phyloP scores from a whole-genome alignment of 2,113 vertebrate species.

The Urocynchramus pylzowi region DNA sequence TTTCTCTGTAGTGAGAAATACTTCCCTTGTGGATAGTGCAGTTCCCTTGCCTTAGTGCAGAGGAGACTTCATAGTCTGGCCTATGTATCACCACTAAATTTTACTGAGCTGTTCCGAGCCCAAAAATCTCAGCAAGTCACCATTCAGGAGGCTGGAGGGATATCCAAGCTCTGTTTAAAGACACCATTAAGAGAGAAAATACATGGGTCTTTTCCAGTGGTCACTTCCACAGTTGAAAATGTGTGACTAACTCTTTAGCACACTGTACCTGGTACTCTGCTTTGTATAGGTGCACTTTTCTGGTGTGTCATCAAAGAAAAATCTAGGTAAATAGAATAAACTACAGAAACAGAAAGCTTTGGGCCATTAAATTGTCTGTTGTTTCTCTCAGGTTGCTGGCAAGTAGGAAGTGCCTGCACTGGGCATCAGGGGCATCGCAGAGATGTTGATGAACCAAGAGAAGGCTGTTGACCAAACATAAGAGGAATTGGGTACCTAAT shows the following conservation, averaged over 20 bases:
- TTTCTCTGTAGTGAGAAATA: not conserved
- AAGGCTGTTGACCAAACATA: not conserved
- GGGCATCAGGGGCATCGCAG: not conserved
- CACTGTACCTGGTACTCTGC: not conserved
- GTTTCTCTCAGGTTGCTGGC: not conserved
- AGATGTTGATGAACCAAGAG: not conserved
- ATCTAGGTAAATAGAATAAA: not conserved
- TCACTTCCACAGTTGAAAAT: not conserved
- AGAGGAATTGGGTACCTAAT: not conserved
- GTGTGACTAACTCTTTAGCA: not conserved
- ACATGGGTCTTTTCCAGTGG: not conserved
- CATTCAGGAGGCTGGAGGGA: not conserved
- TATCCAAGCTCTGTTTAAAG: not conserved
- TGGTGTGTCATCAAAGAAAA: not conserved
- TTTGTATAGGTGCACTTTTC: not conserved
- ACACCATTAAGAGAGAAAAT: not conserved
- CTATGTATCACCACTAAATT: not conserved
- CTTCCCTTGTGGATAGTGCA: not conserved
- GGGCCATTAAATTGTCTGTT: not conserved
- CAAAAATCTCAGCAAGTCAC: not conserved
- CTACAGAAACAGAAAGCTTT: not conserved
- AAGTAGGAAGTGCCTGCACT: not conserved
- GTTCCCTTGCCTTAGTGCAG: not conserved
- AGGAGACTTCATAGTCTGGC: not conserved
- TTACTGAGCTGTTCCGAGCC: not conserved